Base-by-base conservation (phyloP, 2,888 invertebrate species). In the Gymnosoma rotundatum region DNA sequence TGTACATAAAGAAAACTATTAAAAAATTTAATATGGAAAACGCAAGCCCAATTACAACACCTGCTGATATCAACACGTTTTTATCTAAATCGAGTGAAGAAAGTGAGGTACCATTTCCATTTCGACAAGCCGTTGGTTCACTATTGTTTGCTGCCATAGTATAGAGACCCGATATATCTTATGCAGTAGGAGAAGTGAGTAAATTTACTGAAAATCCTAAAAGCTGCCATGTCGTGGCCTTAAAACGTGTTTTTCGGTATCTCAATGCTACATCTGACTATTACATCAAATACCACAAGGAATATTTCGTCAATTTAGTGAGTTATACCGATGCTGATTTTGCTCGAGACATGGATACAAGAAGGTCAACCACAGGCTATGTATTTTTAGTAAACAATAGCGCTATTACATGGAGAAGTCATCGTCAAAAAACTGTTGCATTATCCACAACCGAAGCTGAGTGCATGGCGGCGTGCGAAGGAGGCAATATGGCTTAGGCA, bases 401-500 rank as follows among this genome's bases (percentile, higher is more conserved):
- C 38, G 76, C 87, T 0, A 86, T 91, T 3, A 85, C 87, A 0
- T 90, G 89, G 90, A 48, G 69, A n/a, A 90, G 89, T 48, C 80
- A 88, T 76, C 64, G 87, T 50, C 90, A 91, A 83, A 74, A 86
- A 69, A 81, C 83, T 8, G 89, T 90, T 16, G 83, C 89, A 18
- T 83, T 89, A 36, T 90, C 88, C 0, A 88, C 89, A 32, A 90
- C 85, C 2, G 82, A 85, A 56, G 88, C 89, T 0, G 89, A 90
- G 74, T 86, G 88, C 56, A 87, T 90, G 14, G 89, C 90, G 20
- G 89, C 88, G 8, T 78, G 78, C n/a, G 78, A 76, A 76, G 32
- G 72, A 82, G 25, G 58, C 66, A 20, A 72, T 70, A 10, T 72
- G 76, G 66, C 64, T 64, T 36, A 54, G 25, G 18, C 76, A 82